These are phyloP conservation scores for Turdus rufiventris DNA, from an alignment of 2,113 vertebrate genomes.

Conservation along the genomic window DNA sequence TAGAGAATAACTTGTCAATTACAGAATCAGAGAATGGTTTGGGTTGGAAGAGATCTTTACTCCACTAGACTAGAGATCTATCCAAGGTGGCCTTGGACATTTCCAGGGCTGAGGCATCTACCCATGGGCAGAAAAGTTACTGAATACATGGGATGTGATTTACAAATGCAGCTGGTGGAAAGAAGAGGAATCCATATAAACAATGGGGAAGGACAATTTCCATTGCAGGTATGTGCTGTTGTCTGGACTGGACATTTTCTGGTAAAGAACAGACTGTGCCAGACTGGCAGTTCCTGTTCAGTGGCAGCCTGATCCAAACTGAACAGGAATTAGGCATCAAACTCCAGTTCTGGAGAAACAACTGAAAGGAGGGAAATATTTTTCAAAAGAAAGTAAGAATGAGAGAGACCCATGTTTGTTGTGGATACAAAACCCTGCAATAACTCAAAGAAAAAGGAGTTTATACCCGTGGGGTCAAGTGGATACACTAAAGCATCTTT, in stretches of 20 bases:
- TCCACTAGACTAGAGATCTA: background rate
- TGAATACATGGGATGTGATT: rapidly evolving
- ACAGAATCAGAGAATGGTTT: background rate
- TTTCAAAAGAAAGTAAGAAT: background rate
- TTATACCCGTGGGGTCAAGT: background rate
- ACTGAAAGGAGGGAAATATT: background rate
- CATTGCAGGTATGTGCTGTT: background rate
- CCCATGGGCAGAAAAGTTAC: background rate
- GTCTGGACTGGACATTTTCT: background rate
- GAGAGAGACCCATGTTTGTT: background rate
- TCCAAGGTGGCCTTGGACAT: background rate
- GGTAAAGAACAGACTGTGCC: background rate
- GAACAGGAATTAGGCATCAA: background rate
- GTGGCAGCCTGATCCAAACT: background rate
- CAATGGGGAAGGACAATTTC: background rate
- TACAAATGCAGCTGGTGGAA: background rate
- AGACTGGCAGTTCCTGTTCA: background rate
- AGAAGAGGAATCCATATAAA: background rate
- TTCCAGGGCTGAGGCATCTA: background rate
- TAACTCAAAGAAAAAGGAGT: background rate
- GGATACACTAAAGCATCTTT: background rate
- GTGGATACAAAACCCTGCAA: background rate
- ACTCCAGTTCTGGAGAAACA: background rate
- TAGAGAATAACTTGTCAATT: background rate
- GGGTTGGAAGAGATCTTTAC: background rate